Conservation (phyloP, 35 echinoderm and acorn worm genomes). For the Hemicentrotus pulcherrimus region DNA sequence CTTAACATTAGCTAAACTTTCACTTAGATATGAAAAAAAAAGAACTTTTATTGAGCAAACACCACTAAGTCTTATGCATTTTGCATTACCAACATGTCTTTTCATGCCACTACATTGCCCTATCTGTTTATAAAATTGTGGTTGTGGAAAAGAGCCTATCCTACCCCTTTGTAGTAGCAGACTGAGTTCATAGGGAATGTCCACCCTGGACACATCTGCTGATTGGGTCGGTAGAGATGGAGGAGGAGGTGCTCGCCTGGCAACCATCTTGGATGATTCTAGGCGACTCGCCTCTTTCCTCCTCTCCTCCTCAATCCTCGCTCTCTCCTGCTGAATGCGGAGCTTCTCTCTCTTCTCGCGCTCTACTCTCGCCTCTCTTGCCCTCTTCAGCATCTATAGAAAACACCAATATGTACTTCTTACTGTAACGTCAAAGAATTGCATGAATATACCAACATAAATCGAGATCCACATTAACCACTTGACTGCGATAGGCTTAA, state of each 20-base stretch:
- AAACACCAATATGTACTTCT: too few relatives aligned
- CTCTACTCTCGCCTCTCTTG: constrained; percentile 51
- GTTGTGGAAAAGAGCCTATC: not conserved
- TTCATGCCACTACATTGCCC: not conserved
- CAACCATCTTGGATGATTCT: constrained; percentile 7
- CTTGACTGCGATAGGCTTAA: too few relatives aligned
- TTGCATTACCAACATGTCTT: too few relatives aligned
- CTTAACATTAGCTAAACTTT: too few relatives aligned
- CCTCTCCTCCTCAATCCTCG: constrained; percentile 32
- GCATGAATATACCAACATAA: too few relatives aligned
- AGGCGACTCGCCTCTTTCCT: constrained; percentile 30
- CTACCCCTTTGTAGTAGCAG: constrained; percentile 46
- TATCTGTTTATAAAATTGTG: not conserved
- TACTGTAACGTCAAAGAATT: too few relatives aligned
- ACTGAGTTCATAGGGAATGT: constrained; percentile 71
- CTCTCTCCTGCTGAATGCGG: not conserved
- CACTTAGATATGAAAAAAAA: too few relatives aligned
- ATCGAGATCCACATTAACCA: too few relatives aligned
- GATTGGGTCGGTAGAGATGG: constrained; percentile 24
- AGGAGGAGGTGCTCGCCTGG: not conserved
- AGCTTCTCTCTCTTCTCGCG: constrained; percentile 10
- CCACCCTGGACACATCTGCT: constrained; percentile 48
- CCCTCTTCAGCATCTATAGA: constrained; percentile 45
- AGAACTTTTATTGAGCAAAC: too few relatives aligned
- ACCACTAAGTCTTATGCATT: too few relatives aligned